phyloP scores from a whole-genome alignment of 2,113 vertebrate genomes.

The Cyprinodon variegatus region DNA sequence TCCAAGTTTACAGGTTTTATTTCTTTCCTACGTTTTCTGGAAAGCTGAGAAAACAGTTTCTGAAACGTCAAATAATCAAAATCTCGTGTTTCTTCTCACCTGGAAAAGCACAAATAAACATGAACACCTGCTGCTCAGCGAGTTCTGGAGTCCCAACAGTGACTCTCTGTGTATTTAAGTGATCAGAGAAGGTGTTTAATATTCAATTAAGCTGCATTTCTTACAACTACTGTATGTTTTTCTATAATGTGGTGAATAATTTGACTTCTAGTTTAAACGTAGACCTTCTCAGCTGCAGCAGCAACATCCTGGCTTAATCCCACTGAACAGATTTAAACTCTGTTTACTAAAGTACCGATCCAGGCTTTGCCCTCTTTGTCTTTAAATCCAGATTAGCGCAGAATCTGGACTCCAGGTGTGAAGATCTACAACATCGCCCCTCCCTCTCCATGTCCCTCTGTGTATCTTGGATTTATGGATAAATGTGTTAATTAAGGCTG shows the following conservation, averaged over 20 bases:
- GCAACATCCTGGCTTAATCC: not conserved
- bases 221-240: not conserved
- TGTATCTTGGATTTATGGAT: constrained; percentile 26
- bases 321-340: not conserved
- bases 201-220: not conserved
- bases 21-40: too few relatives aligned
- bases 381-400: not conserved
- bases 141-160: not conserved
- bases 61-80: too few relatives aligned
- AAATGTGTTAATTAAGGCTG: constrained; percentile 58
- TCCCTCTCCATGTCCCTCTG: constrained; percentile 12
- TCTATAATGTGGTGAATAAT: not conserved
- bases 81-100: too few relatives aligned
- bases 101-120: not conserved
- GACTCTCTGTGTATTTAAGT: not conserved
- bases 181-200: not conserved
- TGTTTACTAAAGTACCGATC: not conserved
- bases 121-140: not conserved
- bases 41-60: too few relatives aligned
- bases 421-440: not conserved
- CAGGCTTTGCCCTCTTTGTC: constrained; percentile 1
- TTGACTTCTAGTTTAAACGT: not conserved
- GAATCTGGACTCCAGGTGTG: constrained; percentile 8
- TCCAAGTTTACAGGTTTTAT: too few relatives aligned
- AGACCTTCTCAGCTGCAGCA: not conserved